Base-by-base conservation (phyloP, 2,888 invertebrate genomes). In the Coelinius sp. region DNA sequence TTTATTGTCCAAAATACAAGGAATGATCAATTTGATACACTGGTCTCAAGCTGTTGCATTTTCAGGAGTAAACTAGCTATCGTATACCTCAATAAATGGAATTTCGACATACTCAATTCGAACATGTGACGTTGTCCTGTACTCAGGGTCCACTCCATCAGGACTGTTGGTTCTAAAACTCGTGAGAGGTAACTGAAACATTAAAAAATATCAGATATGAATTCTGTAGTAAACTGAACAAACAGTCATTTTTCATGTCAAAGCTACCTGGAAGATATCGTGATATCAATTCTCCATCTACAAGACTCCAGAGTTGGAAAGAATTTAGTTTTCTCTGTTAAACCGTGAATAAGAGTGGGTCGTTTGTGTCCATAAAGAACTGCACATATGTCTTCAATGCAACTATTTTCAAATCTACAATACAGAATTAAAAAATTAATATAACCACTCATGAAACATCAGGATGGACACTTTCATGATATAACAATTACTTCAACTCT, bases 221-320 rank as follows among this genome's bases (percentile, higher is more conserved):
- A 20, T 4, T 20, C 17, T 41, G 41, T 7, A 41, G 12, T 8
- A 35, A 14, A 20, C 38, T 14, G 65, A 22, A 2, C 41, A 7
- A 3, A 12, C 38, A 12, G 5, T 64, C 12, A 1, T 3, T 1
- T 8, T 8, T 24, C 12, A 70, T 35, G 35, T 20, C 7, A 24
- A 17, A 20, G 38, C 12, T 85, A 90, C 90, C 88, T 89, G 14
- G 90, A 89, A 14, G 88, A 86, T 68, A 90, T 84, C 0, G 89
- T 89, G 66, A 91, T 89, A 76, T 90, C 90, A 27, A 90, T 88
- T 25, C 89, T 87, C 90, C 90, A 91, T 76, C 89, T 82, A 83
- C 82, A 89, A 41, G 78, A 88, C 80, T 78, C 85, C 79, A 84
- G 85, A 81, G 81, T 87, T 79, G 77, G 88, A 84, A 76, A 88